These are phyloP conservation scores for Drosophila paramelanica DNA, from an alignment of 2,888 invertebrate genomes.

Conservation along the genomic window DNA sequence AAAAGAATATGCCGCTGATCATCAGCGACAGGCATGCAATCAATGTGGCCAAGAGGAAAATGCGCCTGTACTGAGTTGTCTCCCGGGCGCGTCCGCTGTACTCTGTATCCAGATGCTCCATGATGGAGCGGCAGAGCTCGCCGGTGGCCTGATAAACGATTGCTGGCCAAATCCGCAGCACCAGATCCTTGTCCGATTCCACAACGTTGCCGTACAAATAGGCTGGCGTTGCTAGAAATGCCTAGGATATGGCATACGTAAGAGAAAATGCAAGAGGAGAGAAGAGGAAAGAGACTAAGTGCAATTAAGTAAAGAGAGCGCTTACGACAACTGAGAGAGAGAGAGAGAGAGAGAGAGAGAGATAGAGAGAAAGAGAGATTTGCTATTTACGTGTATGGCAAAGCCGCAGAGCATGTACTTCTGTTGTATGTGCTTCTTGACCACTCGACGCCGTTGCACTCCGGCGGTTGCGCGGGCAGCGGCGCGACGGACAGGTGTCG, in stretches of 20 bases:
- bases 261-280: neutral
- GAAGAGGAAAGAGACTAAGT: slow-evolving; percentile 13
- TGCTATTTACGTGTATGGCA: slow-evolving; percentile 83
- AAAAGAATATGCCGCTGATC: slow-evolving; percentile 83
- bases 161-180: slow-evolving; percentile 84
- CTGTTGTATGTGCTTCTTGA: slow-evolving; percentile 85
- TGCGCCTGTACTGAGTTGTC: slow-evolving; percentile 78
- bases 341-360: neutral
- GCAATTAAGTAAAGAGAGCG: slow-evolving; percentile 21
- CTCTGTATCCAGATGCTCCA: slow-evolving; percentile 83
- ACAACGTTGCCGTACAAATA: slow-evolving; percentile 84
- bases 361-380: neutral
- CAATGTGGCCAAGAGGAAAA: slow-evolving; percentile 82
- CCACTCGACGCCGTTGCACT: slow-evolving; percentile 82
- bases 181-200: slow-evolving; percentile 84
- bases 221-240: slow-evolving; percentile 84
- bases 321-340: slow-evolving; percentile 1
- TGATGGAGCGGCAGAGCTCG: slow-evolving; percentile 83
- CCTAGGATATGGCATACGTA: slow-evolving; percentile 56
- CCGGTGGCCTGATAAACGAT: slow-evolving; percentile 84
- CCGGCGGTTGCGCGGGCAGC: slow-evolving; percentile 83
- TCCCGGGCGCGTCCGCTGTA: slow-evolving; percentile 81
- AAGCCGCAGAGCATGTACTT: slow-evolving; percentile 85
- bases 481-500: slow-evolving; percentile 60
- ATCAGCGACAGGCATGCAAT: slow-evolving; percentile 82